phyloP scores from a whole-genome alignment of 2,888 invertebrate genomes.

The Fragum fragum region DNA sequence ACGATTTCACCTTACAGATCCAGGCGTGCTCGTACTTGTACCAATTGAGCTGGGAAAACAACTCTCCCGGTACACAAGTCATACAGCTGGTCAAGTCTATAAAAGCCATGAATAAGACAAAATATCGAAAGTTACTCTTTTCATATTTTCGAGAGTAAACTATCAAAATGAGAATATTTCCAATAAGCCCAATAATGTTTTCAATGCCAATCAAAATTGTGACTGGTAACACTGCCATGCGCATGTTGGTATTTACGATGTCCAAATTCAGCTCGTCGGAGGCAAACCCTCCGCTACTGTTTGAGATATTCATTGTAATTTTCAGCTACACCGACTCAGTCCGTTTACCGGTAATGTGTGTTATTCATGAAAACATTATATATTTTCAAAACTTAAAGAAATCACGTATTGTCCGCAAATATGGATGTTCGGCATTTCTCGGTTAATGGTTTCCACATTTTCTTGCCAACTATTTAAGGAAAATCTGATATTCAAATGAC shows the following conservation, averaged over 20 bases:
- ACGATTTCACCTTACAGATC: slow-evolving; percentile 51
- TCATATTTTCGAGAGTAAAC: slow-evolving; percentile 38
- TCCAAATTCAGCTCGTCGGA: neutral
- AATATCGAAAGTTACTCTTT: slow-evolving; percentile 54
- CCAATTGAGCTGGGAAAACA: slow-evolving; percentile 45
- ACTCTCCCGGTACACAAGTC: slow-evolving; percentile 43
- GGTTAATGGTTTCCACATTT: too few relatives aligned
- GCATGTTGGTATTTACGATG: slow-evolving; percentile 41
- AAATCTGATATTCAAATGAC: too few relatives aligned
- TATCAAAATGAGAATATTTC: slow-evolving; percentile 52
- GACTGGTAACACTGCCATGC: slow-evolving; percentile 51
- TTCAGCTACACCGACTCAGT: too few relatives aligned
- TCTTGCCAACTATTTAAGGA: too few relatives aligned
- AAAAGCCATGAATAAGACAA: slow-evolving; percentile 49
- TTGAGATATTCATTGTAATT: neutral
- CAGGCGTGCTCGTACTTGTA: slow-evolving; percentile 30
- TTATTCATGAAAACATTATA: too few relatives aligned
- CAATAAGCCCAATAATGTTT: slow-evolving; percentile 44
- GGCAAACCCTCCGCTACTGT: neutral
- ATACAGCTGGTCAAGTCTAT: slow-evolving; percentile 50
- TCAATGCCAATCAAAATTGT: slow-evolving; percentile 60
- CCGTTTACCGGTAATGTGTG: too few relatives aligned
- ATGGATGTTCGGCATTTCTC: too few relatives aligned
- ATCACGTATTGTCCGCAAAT: too few relatives aligned
- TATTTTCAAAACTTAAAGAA: too few relatives aligned